Evolutionary conservation across 2,113 vertebrate species (phyloP).

Genomic region (Halcyon malimbica): DNA sequence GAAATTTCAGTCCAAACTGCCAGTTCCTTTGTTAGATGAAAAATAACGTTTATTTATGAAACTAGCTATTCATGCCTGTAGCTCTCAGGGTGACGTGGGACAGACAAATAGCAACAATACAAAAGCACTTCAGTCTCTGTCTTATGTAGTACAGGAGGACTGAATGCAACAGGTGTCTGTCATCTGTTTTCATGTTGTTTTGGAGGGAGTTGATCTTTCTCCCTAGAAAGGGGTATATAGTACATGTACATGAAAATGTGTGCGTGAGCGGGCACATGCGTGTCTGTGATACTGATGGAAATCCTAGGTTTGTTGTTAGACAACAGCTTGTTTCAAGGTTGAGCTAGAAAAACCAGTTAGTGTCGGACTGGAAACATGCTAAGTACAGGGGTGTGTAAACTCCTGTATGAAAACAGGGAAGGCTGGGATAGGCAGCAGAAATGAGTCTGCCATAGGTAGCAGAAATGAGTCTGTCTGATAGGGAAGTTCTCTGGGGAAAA

Average conservation of each 20-base stretch:
- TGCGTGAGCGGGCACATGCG: not conserved
- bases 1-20: not conserved
- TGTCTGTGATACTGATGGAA: not conserved
- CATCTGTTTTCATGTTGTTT: not conserved
- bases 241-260: not conserved
- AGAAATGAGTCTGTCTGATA: not conserved
- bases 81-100: not conserved
- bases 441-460: not conserved
- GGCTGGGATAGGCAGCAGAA: not conserved
- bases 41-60: constrained; percentile 16
- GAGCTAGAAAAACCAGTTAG: not conserved
- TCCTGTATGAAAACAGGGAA: not conserved
- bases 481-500: not conserved
- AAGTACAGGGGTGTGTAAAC: not conserved
- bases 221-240: not conserved
- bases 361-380: not conserved
- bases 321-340: not conserved
- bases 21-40: not conserved
- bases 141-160: not conserved
- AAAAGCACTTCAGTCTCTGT: not conserved
- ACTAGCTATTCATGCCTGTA: not conserved
- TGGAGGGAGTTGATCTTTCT: not conserved
- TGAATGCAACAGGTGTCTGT: constrained; percentile 21
- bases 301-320: not conserved
- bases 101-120: not conserved